These are phyloP conservation scores for Rosalia funebris DNA, from an alignment of 2,888 invertebrate genomes.

Conservation along the genomic window DNA sequence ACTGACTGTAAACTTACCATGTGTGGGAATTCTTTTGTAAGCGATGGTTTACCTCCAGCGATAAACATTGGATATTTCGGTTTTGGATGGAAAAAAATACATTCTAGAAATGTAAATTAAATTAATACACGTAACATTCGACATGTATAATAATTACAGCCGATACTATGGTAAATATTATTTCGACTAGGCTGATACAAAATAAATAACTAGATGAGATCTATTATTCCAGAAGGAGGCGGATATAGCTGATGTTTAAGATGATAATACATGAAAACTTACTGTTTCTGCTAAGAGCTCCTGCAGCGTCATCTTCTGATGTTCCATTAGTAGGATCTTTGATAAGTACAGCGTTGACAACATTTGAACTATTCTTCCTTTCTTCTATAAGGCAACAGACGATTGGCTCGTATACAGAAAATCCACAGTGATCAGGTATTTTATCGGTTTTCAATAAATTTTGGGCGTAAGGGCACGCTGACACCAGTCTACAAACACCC, in stretches of 20 bases:
- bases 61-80: conserved; percentile 5
- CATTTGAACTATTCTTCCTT: background rate
- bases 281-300: background rate
- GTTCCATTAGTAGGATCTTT: background rate
- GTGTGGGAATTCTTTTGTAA: conserved; percentile 31
- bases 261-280: no score
- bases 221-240: no score
- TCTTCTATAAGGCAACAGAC: conserved; percentile 5
- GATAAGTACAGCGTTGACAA: no score
- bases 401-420: background rate
- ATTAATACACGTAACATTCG: no score
- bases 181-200: no score
- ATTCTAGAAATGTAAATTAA: conserved; percentile 33
- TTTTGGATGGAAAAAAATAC: conserved; percentile 25
- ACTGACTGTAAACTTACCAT: no score
- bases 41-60: conserved; percentile 20
- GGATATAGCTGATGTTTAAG: no score
- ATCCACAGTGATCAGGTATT: conserved; percentile 6
- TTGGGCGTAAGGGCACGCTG: conserved; percentile 3
- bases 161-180: no score
- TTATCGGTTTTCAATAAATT: background rate
- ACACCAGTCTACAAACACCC: conserved; percentile 5
- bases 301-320: background rate
- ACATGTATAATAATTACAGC: no score
- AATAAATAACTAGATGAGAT: no score